A percentile compares a stretch with the other conserved stretches of the same genome.
phyloP scores from a whole-genome alignment of 2,797 vertebrate species.

The Chelon labrosus region DNA sequence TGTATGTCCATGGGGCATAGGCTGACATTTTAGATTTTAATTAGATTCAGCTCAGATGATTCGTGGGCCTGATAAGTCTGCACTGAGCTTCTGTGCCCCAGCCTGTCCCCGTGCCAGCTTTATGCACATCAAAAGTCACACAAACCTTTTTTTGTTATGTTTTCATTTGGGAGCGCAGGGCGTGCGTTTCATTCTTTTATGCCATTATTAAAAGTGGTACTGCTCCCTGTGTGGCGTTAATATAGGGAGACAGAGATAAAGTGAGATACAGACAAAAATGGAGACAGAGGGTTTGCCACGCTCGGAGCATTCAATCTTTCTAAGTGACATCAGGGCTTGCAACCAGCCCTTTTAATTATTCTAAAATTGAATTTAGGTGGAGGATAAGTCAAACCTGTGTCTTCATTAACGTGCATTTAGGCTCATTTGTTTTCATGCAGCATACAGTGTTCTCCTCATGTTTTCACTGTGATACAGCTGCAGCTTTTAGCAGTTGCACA shows the following conservation, averaged over 20 bases:
- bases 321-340: conserved; percentile 53
- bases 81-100: conserved; percentile 30
- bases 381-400: conserved; percentile 64
- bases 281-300: conserved; percentile 37
- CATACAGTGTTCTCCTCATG: conserved; percentile 18
- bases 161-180: conserved; percentile 36
- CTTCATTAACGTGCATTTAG: conserved; percentile 66
- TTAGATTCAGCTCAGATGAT: conserved; percentile 71
- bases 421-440: conserved; percentile 64
- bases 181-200: conserved; percentile 49
- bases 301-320: conserved; percentile 60
- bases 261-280: conserved; percentile 34
- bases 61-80: conserved; percentile 57
- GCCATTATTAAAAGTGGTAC: conserved; percentile 54
- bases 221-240: conserved; percentile 31
- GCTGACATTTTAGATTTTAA: conserved; percentile 72
- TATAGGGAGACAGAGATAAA: conserved; percentile 48
- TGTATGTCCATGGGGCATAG: conserved; percentile 32
- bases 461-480: conserved; percentile 14
- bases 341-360: conserved; percentile 73
- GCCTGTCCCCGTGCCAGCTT: conserved; percentile 35
- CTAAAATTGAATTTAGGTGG: conserved; percentile 66
- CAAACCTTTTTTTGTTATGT: conserved; percentile 33
- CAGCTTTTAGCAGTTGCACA: conserved; percentile 32
- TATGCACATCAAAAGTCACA: conserved; percentile 39